Base-by-base conservation (phyloP, 2,113 vertebrate genomes). In the Steatornis caripensis region DNA sequence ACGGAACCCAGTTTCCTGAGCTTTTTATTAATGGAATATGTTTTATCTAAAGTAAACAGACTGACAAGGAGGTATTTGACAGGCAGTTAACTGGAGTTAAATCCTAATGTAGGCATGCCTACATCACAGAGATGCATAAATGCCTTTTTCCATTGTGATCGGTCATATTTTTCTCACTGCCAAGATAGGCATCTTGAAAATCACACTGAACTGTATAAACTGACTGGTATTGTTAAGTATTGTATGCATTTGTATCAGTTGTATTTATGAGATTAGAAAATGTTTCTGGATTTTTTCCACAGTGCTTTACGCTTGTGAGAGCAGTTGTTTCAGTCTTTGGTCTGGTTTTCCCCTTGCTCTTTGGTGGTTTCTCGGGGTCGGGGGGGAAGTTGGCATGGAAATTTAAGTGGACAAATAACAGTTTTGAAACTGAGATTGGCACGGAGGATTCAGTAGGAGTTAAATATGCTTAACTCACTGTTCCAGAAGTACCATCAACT, bases 351-450 rank as follows among this genome's bases (percentile, higher is more conserved):
- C 51, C 43, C 43, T 65, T 75, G 29, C 48, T 87, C 41, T 84
- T 54, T 76, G 55, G 24, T 65, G 24, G 32, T 77, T 84, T 86
- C 74, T 84, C 2, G 10, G 21, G 37, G 57, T 84, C 2, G 10
- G 21, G 37, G 57, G 20, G 22, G 37, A 82, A 49, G 43, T 32
- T 87, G 46, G 15, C 2, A 18, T 79, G 65, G 64, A 69, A 85
- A 64, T 84, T 78, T 49, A 66, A 57, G 37, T 62, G 51, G 68
- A 80, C 62, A 93, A 53, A 34, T 55, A 68, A 21, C 12, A 48
- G 14, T 80, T 95, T 75, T 57, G 84, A 95, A 94, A 65, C 41
- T 62, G 57, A 71, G 58, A 37, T 45, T 85, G 51, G 11, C 60
- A 51, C 58, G 58, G 29, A 57, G 46, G 58, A 55, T 84, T 92